Evolutionary conservation across 2,888 invertebrate species (phyloP), one percentile per base, ranked within the genome.

Genomic region (Cylindroiulus punctatus): DNA sequence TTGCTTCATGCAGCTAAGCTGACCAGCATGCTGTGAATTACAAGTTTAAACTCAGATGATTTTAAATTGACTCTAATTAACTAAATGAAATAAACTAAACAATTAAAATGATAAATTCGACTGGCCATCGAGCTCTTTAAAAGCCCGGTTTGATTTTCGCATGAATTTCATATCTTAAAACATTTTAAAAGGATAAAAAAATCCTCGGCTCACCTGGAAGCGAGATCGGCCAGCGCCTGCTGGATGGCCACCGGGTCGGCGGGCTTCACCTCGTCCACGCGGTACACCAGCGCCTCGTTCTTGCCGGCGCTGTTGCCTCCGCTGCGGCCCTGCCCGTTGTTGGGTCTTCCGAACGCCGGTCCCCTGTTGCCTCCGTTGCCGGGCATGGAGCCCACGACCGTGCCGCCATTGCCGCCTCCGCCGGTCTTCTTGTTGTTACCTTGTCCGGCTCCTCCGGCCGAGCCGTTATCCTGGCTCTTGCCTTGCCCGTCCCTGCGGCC

Each of bases 201-300:
- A 47, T 10, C 5, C 14, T 82, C 40, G n/a, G 44, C 87, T 85
- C 85, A 88, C 89, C 89, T 89, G 87, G 88, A 89, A 85, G 88
- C 87, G 85, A 89, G 88, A 86, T 89, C 89, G 86, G 89, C 87
- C 83, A 91, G 89, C 84, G 91, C 91, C 89, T 93, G 93, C 88
- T 92, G 92, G n/a, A 93, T 92, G 81, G 92, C 90, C 88, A 91
- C 92, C 47, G 92, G 92, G 89, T 93, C 93, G 88, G 90, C 91
- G 30, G 92, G 90, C 88, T 93, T 92, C n/a, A 93, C 92, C 87
- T 92, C 92, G 88, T 93, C 93, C 47, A 93, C 91, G 81, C 92
- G 90, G 89, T 92, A 93, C 12, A 93, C 92, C 86, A 90, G 89
- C 47, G 89, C 88, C 26, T 90, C 88, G 84, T 87, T 88, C 86